These are phyloP conservation scores for Hymenopus coronatus DNA, from an alignment of 2,888 invertebrate genomes.

Conservation along the genomic window DNA sequence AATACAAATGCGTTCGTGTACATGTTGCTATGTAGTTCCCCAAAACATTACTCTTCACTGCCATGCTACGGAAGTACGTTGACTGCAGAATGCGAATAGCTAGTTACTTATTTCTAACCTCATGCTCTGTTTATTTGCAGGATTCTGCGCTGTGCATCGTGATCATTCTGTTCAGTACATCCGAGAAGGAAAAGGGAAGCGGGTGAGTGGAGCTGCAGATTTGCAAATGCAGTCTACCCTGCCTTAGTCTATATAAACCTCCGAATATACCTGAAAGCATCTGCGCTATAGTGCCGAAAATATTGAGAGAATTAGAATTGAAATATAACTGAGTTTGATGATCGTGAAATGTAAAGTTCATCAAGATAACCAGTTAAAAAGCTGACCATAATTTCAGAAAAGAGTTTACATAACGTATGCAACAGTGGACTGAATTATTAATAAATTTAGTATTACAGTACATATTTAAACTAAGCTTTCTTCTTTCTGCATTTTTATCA, in stretches of 20 bases:
- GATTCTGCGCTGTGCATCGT: constrained; percentile 79
- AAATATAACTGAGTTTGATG: not conserved
- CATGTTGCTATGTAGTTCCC: too few species aligned
- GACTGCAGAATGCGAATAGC: not conserved
- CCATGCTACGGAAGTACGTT: not conserved
- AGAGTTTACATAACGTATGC: too few species aligned
- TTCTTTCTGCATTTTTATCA: too few species aligned
- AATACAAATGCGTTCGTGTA: too few species aligned
- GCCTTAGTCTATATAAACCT: not conserved
- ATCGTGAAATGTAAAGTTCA: not conserved
- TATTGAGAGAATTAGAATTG: not conserved
- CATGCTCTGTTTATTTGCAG: constrained; percentile 48
- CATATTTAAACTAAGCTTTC: too few species aligned
- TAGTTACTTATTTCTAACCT: not conserved
- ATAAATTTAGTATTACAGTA: too few species aligned
- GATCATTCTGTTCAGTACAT: constrained; percentile 81
- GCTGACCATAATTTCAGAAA: not conserved
- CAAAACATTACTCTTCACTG: too few species aligned
- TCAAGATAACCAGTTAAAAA: not conserved
- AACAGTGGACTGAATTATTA: too few species aligned
- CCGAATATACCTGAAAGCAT: not conserved
- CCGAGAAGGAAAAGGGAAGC: constrained; percentile 78
- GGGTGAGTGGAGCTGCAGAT: constrained; percentile 59
- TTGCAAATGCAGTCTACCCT: not conserved
- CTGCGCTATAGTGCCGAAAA: not conserved